These are phyloP conservation scores for Agrochola litura DNA, from an alignment of 2,888 invertebrate species.

Conservation along the genomic window DNA sequence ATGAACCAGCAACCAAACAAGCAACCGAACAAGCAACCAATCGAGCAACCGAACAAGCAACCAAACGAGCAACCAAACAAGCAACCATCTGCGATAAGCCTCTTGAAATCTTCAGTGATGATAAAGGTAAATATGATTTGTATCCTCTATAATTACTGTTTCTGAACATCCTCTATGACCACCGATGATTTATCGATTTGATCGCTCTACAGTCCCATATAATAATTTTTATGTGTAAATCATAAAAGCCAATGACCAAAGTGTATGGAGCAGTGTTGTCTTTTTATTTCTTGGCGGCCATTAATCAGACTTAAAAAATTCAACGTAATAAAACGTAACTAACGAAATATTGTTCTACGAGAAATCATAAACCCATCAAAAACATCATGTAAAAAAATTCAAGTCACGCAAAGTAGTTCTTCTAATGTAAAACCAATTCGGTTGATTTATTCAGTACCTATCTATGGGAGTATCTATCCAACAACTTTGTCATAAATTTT, in stretches of 20 bases:
- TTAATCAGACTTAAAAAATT: background rate
- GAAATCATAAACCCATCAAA: too few relatives aligned
- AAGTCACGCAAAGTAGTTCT: too few relatives aligned
- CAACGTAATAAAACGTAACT: background rate
- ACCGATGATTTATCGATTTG: background rate
- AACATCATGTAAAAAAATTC: too few relatives aligned
- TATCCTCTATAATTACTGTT: background rate
- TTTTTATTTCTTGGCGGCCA: background rate
- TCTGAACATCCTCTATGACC: background rate
- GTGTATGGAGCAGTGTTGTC: too few relatives aligned
- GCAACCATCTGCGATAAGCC: background rate
- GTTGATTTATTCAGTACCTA: too few relatives aligned
- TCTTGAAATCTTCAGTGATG: background rate
- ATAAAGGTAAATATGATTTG: slow-evolving; percentile 14
- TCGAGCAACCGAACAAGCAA: too few relatives aligned
- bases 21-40: background rate
- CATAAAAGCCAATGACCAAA: background rate
- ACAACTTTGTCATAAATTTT: too few relatives aligned
- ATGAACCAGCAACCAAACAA: background rate
- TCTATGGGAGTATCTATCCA: too few relatives aligned
- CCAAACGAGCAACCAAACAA: background rate
- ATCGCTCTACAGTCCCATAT: background rate
- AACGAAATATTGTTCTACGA: background rate
- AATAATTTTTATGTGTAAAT: background rate
- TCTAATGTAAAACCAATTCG: too few relatives aligned